Conservation (phyloP, 1,140 invertebrate genomes). For the Apis mellifera region DNA sequence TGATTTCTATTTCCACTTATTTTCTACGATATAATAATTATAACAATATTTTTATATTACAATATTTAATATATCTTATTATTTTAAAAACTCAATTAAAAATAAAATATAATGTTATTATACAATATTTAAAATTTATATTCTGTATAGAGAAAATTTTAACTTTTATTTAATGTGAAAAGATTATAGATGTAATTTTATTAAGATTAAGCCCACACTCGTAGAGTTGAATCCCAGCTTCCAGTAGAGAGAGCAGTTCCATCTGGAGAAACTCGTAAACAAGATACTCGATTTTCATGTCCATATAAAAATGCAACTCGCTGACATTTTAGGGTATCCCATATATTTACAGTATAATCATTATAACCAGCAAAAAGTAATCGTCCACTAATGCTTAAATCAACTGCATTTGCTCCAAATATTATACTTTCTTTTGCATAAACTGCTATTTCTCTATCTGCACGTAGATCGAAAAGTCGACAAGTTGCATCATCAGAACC, state of each 20-base stretch:
- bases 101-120: neutral
- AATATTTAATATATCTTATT: constrained; percentile 47
- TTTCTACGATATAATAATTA: constrained; percentile 52
- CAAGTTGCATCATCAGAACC: constrained; percentile 99
- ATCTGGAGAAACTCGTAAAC: constrained; percentile 97
- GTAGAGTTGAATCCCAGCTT: constrained; percentile 98
- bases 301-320: constrained; percentile 96
- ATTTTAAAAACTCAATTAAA: constrained; percentile 22
- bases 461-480: constrained; percentile 97
- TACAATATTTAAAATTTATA: constrained; percentile 28
- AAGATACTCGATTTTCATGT: constrained; percentile 98
- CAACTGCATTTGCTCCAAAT: constrained; percentile 99
- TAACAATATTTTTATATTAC: constrained; percentile 59
- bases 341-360: constrained; percentile 99
- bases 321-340: constrained; percentile 98
- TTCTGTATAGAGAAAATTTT: constrained; percentile 26
- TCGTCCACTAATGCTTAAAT: constrained; percentile 97
- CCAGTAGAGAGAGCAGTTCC: constrained; percentile 98
- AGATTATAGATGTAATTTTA: constrained; percentile 15
- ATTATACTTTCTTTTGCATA: constrained; percentile 99
- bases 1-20: constrained; percentile 27
- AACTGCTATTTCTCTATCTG: constrained; percentile 98
- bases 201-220: constrained; percentile 84
- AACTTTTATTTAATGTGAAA: constrained; percentile 16
- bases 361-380: constrained; percentile 99